Conservation (phyloP, 2,888 invertebrate species). For the Tenthredo notha region DNA sequence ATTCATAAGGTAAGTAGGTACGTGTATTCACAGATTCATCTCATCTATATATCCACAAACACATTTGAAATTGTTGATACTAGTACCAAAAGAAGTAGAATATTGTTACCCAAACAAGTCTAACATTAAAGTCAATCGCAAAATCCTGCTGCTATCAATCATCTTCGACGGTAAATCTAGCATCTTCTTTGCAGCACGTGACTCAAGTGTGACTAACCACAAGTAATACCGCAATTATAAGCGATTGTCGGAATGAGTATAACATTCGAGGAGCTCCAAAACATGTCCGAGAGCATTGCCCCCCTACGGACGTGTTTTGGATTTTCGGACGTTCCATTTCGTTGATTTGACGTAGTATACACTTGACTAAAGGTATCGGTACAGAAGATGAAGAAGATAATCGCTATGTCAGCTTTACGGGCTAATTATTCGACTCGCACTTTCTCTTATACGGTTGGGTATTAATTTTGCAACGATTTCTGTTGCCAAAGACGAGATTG, state of each 20-base stretch:
- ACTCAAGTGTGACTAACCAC: conserved; percentile 51
- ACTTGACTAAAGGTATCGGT: background rate
- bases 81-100: conserved; percentile 38
- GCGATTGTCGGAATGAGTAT: conserved; percentile 27
- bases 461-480: conserved; percentile 34
- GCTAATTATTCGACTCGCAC: conserved; percentile 46
- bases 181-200: conserved; percentile 28
- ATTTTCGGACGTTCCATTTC: background rate
- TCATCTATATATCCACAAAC: background rate
- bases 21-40: background rate
- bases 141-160: conserved; percentile 69
- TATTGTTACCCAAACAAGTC: conserved; percentile 34
- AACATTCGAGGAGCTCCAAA: conserved; percentile 1
- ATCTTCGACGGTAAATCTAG: conserved; percentile 57
- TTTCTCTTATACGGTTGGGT: conserved; percentile 32
- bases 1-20: conserved; percentile 18
- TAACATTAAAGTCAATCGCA: conserved; percentile 50
- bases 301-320: background rate
- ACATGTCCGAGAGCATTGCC: background rate
- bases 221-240: conserved; percentile 39
- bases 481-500: conserved; percentile 25
- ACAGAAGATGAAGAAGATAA: background rate
- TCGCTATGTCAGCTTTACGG: conserved; percentile 18
- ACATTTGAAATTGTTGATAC: background rate
- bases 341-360: background rate